phyloP scores from a whole-genome alignment of 2,888 invertebrate genomes.

The Rhodophaea formosa region DNA sequence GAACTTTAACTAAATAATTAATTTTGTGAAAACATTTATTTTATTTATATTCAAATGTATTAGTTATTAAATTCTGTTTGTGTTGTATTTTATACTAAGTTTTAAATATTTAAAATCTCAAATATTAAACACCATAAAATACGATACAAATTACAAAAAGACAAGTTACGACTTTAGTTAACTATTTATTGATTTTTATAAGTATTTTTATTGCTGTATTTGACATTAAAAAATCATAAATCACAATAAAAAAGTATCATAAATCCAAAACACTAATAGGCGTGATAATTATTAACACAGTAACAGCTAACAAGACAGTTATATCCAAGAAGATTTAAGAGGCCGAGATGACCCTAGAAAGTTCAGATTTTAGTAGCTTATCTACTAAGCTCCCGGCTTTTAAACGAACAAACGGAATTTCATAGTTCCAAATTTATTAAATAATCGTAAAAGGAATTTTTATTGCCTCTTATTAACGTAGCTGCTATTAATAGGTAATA shows the following conservation, averaged over 20 bases:
- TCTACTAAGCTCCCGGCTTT: not conserved
- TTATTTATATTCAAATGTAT: no score
- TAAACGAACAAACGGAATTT: not conserved
- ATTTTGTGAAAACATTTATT: no score
- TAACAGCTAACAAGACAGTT: constrained; percentile 11
- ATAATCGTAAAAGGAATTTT: not conserved
- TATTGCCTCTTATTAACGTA: no score
- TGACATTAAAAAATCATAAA: constrained; percentile 30
- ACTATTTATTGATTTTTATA: constrained; percentile 24
- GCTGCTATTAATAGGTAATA: no score
- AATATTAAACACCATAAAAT: no score
- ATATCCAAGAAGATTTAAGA: constrained; percentile 17
- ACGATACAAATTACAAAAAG: no score
- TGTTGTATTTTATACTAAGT: no score
- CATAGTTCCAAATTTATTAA: not conserved
- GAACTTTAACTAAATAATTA: no score
- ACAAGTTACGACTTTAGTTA: no score
- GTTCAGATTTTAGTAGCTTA: constrained; percentile 6
- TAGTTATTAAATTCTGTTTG: no score
- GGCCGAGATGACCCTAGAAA: constrained; percentile 6
- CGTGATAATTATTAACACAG: constrained; percentile 20
- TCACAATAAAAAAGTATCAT: constrained; percentile 9
- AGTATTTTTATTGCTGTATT: constrained; percentile 34
- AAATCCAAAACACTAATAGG: constrained; percentile 18
- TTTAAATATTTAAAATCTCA: no score